Percentiles rank a stretch among this genome's conserved stretches.
phyloP scores from a whole-genome alignment of 2,797 vertebrate species.

The Buceros bicornis region DNA sequence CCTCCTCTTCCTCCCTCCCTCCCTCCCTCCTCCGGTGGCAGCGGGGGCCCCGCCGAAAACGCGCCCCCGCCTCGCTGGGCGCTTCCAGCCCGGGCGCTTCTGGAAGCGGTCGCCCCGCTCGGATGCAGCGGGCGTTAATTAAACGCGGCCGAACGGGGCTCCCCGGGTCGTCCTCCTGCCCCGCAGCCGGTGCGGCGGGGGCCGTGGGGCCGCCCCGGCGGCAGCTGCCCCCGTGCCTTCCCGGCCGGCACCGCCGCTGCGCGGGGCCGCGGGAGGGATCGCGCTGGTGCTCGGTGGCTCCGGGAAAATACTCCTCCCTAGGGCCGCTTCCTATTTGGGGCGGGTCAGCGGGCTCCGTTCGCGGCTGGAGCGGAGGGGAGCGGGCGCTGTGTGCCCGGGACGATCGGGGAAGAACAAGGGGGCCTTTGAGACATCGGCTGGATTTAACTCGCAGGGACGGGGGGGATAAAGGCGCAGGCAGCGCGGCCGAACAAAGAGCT shows the following conservation, averaged over 20 bases:
- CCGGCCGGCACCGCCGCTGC: background rate
- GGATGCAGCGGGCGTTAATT: background rate
- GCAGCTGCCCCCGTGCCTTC: background rate
- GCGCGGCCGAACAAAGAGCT: constrained; percentile 80
- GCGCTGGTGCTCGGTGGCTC: background rate
- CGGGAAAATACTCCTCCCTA: background rate
- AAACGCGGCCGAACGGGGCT: background rate
- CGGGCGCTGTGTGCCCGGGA: constrained; percentile 69
- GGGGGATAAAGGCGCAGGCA: constrained; percentile 74
- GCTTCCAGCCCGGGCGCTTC: background rate
- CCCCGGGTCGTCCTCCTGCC: background rate
- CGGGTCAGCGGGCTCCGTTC: constrained; percentile 72
- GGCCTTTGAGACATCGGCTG: constrained; percentile 79
- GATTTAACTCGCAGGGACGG: constrained; percentile 68
- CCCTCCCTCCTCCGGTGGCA: background rate
- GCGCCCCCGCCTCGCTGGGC: background rate
- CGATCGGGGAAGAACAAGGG: constrained; percentile 79
- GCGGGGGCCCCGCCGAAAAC: background rate
- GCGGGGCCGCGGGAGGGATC: background rate
- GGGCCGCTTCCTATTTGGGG: constrained; percentile 63
- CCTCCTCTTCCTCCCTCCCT: background rate
- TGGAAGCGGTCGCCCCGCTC: background rate
- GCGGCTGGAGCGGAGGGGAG: constrained; percentile 61
- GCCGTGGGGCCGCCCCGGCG: background rate
- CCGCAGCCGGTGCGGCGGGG: background rate